These are phyloP conservation scores for Oreocharis arfaki DNA, from an alignment of 2,113 vertebrate genomes.

Conservation along the genomic window DNA sequence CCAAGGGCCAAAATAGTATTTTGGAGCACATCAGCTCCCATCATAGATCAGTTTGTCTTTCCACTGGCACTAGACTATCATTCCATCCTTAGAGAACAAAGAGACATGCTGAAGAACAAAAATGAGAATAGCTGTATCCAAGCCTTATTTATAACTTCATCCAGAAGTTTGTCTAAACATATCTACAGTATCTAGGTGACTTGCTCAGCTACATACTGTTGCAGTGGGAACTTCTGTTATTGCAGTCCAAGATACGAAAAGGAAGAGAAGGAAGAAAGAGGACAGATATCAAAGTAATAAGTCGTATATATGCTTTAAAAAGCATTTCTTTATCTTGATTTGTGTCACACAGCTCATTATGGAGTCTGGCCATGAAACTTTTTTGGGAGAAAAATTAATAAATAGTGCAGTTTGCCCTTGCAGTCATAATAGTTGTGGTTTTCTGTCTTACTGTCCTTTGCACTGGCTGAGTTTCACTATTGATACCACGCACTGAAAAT, in stretches of 20 bases:
- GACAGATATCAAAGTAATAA: not conserved
- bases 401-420: not conserved
- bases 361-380: not conserved
- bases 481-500: not conserved
- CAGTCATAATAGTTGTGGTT: not conserved
- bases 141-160: slow-evolving; percentile 57
- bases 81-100: slow-evolving; percentile 57
- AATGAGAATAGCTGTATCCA: slow-evolving; percentile 52
- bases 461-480: not conserved
- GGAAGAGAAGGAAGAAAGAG: not conserved
- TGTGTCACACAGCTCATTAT: slow-evolving; percentile 1
- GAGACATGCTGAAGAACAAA: slow-evolving; percentile 47
- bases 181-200: slow-evolving; percentile 53
- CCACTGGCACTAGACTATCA: slow-evolving; percentile 49
- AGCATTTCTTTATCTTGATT: slow-evolving; percentile 36
- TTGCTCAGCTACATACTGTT: not conserved
- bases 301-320: not conserved
- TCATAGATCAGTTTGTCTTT: slow-evolving; percentile 53
- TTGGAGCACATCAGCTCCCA: slow-evolving; percentile 17
- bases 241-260: not conserved
- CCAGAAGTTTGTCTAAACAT: slow-evolving; percentile 59
- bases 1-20: slow-evolving; percentile 30
- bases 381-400: not conserved
- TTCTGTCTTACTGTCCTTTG: not conserved
- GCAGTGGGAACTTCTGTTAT: slow-evolving; percentile 31